phyloP scores from a whole-genome alignment of 2,888 invertebrate species.

The Drosophila neonasuta region DNA sequence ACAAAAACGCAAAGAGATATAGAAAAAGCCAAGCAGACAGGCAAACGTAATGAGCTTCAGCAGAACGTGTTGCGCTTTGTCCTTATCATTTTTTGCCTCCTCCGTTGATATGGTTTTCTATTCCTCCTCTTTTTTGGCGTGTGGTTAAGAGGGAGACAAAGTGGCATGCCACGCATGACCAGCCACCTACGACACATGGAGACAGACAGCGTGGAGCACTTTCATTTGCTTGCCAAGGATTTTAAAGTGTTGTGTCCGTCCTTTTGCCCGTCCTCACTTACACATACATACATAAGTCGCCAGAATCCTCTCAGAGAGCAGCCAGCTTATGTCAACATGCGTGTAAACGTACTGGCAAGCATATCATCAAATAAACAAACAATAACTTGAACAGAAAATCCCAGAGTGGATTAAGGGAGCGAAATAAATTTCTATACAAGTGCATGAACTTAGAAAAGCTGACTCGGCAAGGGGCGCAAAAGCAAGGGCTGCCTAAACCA shows the following conservation, averaged over 20 bases:
- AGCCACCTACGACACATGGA: background rate
- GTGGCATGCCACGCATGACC: slow-evolving; percentile 13
- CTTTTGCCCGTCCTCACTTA: slow-evolving; percentile 30
- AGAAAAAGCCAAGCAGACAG: background rate
- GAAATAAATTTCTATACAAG: slow-evolving; percentile 35
- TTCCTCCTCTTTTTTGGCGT: background rate
- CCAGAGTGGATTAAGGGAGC: slow-evolving; percentile 41
- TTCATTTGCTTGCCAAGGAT: slow-evolving; percentile 41
- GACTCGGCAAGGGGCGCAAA: slow-evolving; percentile 1
- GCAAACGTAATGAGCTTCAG: slow-evolving; percentile 54
- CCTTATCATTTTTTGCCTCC: slow-evolving; percentile 11
- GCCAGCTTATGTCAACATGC: slow-evolving; percentile 47
- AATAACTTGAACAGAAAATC: slow-evolving; percentile 43
- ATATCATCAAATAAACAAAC: slow-evolving; percentile 51
- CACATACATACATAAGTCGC: slow-evolving; percentile 29
- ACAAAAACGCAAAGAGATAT: slow-evolving; percentile 2
- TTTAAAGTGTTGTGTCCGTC: slow-evolving; percentile 43
- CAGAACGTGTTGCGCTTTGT: slow-evolving; percentile 56
- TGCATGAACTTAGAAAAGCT: slow-evolving; percentile 22
- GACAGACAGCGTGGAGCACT: slow-evolving; percentile 29
- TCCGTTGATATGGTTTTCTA: background rate
- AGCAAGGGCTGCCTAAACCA: background rate
- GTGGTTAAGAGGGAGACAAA: slow-evolving; percentile 1
- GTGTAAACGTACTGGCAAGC: slow-evolving; percentile 46
- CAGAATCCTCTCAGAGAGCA: slow-evolving; percentile 40